Percentiles rank a stretch among this genome's conserved stretches.
phyloP scores from a whole-genome alignment of 2,113 vertebrate species.

The Triplophysa siluroides region DNA sequence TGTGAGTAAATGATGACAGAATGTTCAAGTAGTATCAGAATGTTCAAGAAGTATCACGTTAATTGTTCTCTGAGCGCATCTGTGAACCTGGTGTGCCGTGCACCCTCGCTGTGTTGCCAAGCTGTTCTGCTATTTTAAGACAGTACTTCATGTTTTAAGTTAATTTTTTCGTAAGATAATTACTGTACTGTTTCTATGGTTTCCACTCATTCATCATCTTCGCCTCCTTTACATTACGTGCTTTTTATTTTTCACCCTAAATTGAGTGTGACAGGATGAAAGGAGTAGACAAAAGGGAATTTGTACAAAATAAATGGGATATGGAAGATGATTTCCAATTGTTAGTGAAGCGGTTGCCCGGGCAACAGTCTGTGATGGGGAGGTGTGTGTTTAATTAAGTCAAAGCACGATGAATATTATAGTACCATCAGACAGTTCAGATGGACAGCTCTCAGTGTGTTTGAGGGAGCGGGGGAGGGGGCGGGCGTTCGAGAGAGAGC shows the following conservation, averaged over 20 bases:
- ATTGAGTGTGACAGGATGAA: background rate
- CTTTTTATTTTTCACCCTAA: background rate
- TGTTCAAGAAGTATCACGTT: background rate
- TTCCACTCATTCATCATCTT: background rate
- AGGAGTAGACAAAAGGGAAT: background rate
- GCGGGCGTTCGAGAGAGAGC: background rate
- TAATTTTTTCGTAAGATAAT: background rate
- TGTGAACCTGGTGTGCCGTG: background rate
- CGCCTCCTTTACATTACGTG: slow-evolving; percentile 1
- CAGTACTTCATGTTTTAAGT: background rate
- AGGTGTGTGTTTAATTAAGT: slow-evolving; percentile 55
- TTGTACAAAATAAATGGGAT: background rate
- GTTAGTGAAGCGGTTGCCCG: slow-evolving; percentile 42
- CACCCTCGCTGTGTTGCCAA: background rate
- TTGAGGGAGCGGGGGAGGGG: slow-evolving; percentile 30
- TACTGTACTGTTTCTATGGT: background rate
- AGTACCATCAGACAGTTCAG: slow-evolving; percentile 44
- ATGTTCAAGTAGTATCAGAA: no score
- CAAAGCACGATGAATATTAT: slow-evolving; percentile 46
- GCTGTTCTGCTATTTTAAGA: background rate
- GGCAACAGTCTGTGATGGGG: slow-evolving; percentile 50
- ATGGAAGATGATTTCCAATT: slow-evolving; percentile 29
- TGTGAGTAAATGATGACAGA: no score
- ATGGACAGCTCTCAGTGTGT: slow-evolving; percentile 49
- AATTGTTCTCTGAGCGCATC: background rate